Conservation (phyloP, 2,888 invertebrate species). For the Listrodromus nycthemerus region DNA sequence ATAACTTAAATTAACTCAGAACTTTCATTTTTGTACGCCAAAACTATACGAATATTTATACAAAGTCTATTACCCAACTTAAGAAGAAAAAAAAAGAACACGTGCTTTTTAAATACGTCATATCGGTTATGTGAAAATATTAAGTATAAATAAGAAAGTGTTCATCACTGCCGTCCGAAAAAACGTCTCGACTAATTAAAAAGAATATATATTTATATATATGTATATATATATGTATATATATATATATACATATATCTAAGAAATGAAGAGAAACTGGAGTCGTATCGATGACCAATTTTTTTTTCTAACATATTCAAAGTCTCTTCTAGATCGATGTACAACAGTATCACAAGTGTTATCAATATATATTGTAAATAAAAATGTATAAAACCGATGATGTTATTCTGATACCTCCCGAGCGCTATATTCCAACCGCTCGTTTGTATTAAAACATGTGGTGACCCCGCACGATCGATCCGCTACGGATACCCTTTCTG, state of each 20-base stretch:
- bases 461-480: conserved; percentile 40
- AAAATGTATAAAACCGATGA: conserved; percentile 70
- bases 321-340: conserved; percentile 41
- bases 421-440: conserved; percentile 10
- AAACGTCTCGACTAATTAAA: conserved; percentile 32
- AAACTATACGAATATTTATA: conserved; percentile 50
- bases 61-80: conserved; percentile 18
- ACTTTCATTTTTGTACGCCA: conserved; percentile 57
- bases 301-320: conserved; percentile 51
- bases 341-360: conserved; percentile 63
- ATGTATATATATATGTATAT: neutral
- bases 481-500: conserved; percentile 60
- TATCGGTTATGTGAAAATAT: conserved; percentile 11
- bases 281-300: conserved; percentile 71
- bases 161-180: conserved; percentile 72
- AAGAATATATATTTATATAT: conserved; percentile 30
- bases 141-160: conserved; percentile 39
- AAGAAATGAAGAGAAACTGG: conserved; percentile 14
- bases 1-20: conserved; percentile 41
- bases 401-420: conserved; percentile 24
- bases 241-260: neutral
- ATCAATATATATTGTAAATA: conserved; percentile 77
- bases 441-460: conserved; percentile 33
- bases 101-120: conserved; percentile 35
- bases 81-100: neutral